Evolutionary conservation across 2,888 invertebrate species (phyloP), one percentile per base, ranked within the genome.

Genomic region (Chironomus tentans): DNA sequence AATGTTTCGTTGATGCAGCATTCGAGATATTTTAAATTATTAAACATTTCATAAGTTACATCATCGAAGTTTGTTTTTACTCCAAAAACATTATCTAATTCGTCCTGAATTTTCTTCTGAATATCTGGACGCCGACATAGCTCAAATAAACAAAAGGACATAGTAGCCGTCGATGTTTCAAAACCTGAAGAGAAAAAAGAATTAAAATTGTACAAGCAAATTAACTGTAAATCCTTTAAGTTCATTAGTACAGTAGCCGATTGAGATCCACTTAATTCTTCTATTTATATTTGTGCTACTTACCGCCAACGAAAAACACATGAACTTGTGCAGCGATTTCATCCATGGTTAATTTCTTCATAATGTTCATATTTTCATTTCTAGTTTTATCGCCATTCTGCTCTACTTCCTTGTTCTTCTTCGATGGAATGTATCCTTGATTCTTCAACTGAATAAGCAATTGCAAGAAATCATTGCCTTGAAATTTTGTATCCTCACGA

Each of bases 381-480:
- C 47, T 47, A 5, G n/a, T 46, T 46, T 24, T 48, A 22, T 28
- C 71, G n/a, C 4, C 18, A 71, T 50, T 18, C 28, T 38, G 4
- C 10, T 18, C 18, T 5, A 12, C 62, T 28, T 68, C 38, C 46
- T 82, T 81, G 50, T 56, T 56, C 7, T 15, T 56, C n/a, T 18
- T 18, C 3, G 77, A 77, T 0, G 79, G 79, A 61, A 83, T 79
- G 78, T 81, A 82, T 71, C 76, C 77, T n/a, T 76, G 71, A 50
- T 85, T 84, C n/a, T 84, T 82, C 46, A 86, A 78, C 56, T 85
- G 83, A 75, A 86, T 83, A 56, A 87, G 79, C 70, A 85, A 77
- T 78, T 86, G 85, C 78, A 87, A 80, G 77, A 86, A 80, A 79
- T 86, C 87, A 77, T 83, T 83, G 6, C 85, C 80, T 1, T 80